Evolutionary conservation across 2,888 invertebrate species (phyloP).

Genomic region (Luperina nickerlii): DNA sequence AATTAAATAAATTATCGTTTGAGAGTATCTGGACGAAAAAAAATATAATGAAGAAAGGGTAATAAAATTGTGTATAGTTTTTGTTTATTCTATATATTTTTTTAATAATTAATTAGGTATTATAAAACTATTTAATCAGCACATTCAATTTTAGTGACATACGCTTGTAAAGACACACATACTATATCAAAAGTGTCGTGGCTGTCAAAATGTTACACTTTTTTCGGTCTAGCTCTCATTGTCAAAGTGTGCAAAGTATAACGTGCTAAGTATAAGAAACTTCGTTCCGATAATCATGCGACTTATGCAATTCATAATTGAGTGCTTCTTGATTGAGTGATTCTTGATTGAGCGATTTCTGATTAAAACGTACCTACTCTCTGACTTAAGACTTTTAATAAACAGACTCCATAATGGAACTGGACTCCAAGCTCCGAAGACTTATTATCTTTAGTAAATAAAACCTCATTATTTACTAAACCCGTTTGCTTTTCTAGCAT

Average conservation of each 20-base stretch:
- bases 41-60: not conserved
- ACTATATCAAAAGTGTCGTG: not conserved
- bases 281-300: not conserved
- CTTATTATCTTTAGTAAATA: not conserved
- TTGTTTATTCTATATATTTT: not conserved
- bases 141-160: not conserved
- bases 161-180: not conserved
- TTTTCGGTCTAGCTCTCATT: not conserved
- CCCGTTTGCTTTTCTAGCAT: slow-evolving; percentile 59
- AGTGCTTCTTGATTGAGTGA: not conserved
- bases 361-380: not conserved
- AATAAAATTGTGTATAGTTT: not conserved
- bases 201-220: not conserved
- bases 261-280: not conserved
- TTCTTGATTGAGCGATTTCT: not conserved
- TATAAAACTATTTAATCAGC: not conserved
- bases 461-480: not conserved
- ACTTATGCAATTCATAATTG: not conserved
- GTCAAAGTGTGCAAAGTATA: not conserved
- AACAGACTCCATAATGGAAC: not conserved
- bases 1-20: not conserved
- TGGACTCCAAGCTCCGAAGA: not conserved
- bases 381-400: too few species aligned
- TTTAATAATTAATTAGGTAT: not conserved
- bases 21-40: not conserved